A percentile compares a stretch with the other conserved stretches of the same genome.
These are phyloP conservation scores for Clanis bilineata DNA, from an alignment of 2,888 invertebrate genomes.

Conservation along the genomic window DNA sequence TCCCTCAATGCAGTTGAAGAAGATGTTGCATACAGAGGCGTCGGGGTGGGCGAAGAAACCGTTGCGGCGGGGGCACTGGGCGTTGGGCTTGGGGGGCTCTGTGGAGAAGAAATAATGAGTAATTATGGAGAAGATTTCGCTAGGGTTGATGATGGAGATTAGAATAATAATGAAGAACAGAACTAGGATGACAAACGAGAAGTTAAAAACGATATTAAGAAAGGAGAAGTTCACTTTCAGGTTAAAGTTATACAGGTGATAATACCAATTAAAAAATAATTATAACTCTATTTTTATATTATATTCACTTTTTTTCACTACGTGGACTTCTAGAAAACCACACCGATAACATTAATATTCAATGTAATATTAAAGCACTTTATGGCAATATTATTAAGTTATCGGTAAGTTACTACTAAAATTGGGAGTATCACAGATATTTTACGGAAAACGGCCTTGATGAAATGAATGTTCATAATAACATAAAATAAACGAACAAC, in stretches of 20 bases:
- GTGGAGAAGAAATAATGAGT: constrained; percentile 25
- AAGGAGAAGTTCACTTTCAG: not conserved
- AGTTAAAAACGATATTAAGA: not conserved
- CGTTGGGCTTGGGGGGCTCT: constrained; percentile 89
- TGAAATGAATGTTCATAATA: not conserved
- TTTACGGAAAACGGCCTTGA: not conserved
- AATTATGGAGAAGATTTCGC: not conserved
- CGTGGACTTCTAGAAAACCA: too few relatives aligned
- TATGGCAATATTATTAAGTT: not conserved
- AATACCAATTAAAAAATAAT: too few relatives aligned
- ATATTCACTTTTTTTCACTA: too few relatives aligned
- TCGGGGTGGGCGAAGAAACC: constrained; percentile 96
- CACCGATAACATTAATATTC: too few relatives aligned
- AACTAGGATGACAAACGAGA: not conserved
- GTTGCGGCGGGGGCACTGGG: constrained; percentile 91
- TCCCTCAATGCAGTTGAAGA: constrained; percentile 95
- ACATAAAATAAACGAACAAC: not conserved
- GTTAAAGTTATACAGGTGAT: not conserved
- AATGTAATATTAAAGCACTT: not conserved
- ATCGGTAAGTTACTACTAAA: not conserved
- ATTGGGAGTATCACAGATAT: too few relatives aligned
- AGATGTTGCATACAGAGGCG: constrained; percentile 89
- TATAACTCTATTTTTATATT: too few relatives aligned
- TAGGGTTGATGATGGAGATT: not conserved
- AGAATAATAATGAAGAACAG: not conserved